Conservation (phyloP, 1,140 invertebrate genomes). For the Heliconius eleuchia region DNA sequence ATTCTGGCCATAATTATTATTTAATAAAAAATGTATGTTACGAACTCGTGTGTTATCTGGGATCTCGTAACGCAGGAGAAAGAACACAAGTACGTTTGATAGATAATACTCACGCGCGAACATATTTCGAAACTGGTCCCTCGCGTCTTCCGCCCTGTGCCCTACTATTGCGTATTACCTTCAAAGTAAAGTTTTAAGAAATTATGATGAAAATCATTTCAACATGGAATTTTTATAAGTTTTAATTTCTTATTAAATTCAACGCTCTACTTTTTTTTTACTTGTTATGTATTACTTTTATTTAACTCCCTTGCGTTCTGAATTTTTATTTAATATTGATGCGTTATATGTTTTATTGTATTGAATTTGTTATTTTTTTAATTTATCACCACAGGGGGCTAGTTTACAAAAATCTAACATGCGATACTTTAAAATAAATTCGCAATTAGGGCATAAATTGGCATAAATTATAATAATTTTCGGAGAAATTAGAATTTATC, state of each 20-base stretch:
- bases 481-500: no score
- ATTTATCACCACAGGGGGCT: no score
- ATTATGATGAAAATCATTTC: neutral
- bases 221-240: neutral
- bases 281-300: neutral
- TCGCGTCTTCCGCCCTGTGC: constrained; percentile 57
- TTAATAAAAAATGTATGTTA: no score
- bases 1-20: no score
- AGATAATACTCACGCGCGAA: constrained; percentile 59
- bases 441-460: no score
- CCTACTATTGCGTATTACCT: constrained; percentile 23
- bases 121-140: constrained; percentile 65
- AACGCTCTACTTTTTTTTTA: neutral
- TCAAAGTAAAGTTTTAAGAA: neutral
- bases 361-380: neutral
- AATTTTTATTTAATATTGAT: neutral
- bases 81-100: constrained; percentile 16
- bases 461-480: no score
- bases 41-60: no score
- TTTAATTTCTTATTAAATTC: neutral
- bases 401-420: no score
- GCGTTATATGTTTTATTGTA: neutral
- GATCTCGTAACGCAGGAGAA: neutral
- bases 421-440: no score
- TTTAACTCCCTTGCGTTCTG: no score